Base-by-base conservation (phyloP, 2,888 invertebrate species). In the Sinopyrophorus schimmeli region DNA sequence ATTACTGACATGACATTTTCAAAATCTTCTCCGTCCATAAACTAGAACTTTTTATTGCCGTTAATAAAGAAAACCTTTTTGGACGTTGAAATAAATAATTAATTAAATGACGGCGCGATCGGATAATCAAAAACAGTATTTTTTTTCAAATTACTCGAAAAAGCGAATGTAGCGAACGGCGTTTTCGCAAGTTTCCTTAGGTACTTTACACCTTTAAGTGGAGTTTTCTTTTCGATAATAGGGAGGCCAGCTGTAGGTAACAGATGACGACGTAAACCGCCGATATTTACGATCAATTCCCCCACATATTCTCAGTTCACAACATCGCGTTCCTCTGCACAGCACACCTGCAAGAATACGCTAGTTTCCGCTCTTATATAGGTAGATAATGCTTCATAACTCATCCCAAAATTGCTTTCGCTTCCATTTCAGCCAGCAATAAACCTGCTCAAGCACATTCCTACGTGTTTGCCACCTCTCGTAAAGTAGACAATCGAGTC, bases 301-400 rank as follows among this genome's bases (percentile, higher is more conserved):
- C 68, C 60, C 59, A 60, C 67, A 65, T 64, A 67, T 64, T 63
- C 57, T 59, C 60, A 59, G 59, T 61, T 58, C 57, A 63, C 60
- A 64, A 62, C 60, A 59, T 60, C 64, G 65, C 67, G 63, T 67
- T 68, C 64, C 66, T 62, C 56, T 55, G 56, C 61, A 47, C 62
- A 57, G 61, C 68, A 67, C 73, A 73, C 73, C 73, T 73, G 73
- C 71, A 71, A 70, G 71, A 72, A 70, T 71, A 71, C 69, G 66
- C 68, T 65, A 69, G 68, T 72, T 70, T 70, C 70, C 68, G 64
- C 65, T 63, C 65, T 63, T 65, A 66, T 68, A 68, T 71, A 73
- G 72, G 72, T 72, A 73, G 73, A 73, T 73, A 72, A 73, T 72
- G 71, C 67, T 61, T 68, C 67, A 72, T 73, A 73, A 72, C 68